These are phyloP conservation scores for Micrasema longulum DNA, from an alignment of 1,140 invertebrate species.

Conservation along the genomic window DNA sequence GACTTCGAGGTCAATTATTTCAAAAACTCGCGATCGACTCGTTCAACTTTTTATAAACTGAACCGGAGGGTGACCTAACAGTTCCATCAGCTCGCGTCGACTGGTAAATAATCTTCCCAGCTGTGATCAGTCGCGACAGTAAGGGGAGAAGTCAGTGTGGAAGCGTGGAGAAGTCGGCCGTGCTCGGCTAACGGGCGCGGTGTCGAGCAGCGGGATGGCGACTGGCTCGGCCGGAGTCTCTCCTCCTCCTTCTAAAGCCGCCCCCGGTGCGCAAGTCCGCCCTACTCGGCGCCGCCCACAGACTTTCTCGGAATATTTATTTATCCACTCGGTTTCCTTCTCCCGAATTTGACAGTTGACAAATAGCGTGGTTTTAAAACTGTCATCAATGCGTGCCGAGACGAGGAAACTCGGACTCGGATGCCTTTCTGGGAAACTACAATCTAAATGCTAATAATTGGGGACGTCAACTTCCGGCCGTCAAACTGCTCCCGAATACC, in stretches of 20 bases:
- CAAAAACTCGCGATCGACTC: slow-evolving; percentile 21
- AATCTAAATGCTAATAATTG: neutral
- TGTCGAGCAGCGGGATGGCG: too few species aligned
- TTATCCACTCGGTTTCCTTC: neutral
- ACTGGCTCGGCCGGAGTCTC: too few species aligned
- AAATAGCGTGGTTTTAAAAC: slow-evolving; percentile 9
- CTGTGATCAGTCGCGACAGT: too few species aligned
- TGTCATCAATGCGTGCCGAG: slow-evolving; percentile 20
- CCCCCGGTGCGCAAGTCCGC: slow-evolving; percentile 2
- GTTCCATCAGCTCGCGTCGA: neutral
- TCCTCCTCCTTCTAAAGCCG: too few species aligned
- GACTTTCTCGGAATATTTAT: slow-evolving; percentile 26
- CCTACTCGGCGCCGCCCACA: slow-evolving; percentile 1
- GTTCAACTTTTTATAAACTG: slow-evolving; percentile 6
- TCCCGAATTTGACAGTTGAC: slow-evolving; percentile 26
- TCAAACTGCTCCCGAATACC: too few species aligned
- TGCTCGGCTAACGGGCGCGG: too few species aligned
- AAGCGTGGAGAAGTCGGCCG: too few species aligned
- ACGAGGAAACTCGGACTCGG: neutral
- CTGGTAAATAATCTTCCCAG: too few species aligned
- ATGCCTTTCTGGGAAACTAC: slow-evolving; percentile 5
- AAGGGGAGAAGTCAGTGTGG: too few species aligned
- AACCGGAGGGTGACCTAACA: neutral
- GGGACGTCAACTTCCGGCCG: too few species aligned
- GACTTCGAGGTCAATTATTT: slow-evolving; percentile 35